These are phyloP conservation scores for Heliocidaris tuberculata DNA, from an alignment of 35 echinoderm and acorn worm genomes.

Conservation along the genomic window DNA sequence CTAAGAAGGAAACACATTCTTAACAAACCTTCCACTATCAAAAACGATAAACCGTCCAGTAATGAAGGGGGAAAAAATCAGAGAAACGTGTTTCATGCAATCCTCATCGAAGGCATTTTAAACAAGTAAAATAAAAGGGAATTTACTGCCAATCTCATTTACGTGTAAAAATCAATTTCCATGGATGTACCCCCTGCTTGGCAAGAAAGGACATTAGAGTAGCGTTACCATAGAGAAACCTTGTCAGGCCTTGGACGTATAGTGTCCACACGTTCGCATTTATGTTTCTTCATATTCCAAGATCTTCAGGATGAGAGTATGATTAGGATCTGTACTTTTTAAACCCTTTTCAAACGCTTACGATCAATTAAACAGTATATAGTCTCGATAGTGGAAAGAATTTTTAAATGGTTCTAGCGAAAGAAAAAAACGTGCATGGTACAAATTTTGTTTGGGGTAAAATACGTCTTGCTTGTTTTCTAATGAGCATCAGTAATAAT, in stretches of 20 bases:
- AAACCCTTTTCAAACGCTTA: neutral
- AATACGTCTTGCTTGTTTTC: no score
- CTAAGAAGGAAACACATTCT: no score
- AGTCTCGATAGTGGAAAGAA: no score
- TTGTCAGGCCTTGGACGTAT: neutral
- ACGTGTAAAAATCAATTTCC: neutral
- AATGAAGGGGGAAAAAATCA: neutral
- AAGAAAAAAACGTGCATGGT: no score
- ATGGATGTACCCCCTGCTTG: conserved; percentile 6
- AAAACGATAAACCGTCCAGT: no score
- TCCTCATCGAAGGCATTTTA: neutral
- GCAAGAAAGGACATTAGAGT: neutral
- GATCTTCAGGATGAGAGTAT: no score
- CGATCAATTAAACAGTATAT: no score
- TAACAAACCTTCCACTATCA: no score
- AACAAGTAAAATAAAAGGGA: neutral
- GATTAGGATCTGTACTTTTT: neutral
- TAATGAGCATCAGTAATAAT: no score
- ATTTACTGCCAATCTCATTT: neutral
- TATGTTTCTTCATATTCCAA: neutral
- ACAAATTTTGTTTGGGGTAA: no score
- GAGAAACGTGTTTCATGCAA: neutral
- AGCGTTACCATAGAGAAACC: neutral
- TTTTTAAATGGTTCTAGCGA: no score
- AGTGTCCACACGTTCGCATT: neutral